Percentiles rank a stretch among this genome's conserved stretches.
These are phyloP conservation scores for Junco hyemalis DNA, from an alignment of 2,113 vertebrate species.

Conservation along the genomic window DNA sequence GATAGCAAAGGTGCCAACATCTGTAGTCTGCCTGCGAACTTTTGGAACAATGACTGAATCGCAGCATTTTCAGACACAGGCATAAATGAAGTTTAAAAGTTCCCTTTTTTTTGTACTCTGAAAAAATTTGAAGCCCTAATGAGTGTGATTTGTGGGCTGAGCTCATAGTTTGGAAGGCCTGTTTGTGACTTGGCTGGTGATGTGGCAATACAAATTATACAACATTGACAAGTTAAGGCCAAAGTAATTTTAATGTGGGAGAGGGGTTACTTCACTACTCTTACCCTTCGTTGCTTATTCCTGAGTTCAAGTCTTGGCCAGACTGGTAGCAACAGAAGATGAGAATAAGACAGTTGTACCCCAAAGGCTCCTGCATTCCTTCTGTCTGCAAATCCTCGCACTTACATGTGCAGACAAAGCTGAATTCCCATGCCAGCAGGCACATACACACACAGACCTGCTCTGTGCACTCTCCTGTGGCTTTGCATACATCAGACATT, in stretches of 20 bases:
- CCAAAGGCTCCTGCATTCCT: slow-evolving; percentile 37
- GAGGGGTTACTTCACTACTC: not conserved
- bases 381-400: not conserved
- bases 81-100: not conserved
- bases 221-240: not conserved
- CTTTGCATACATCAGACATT: not conserved
- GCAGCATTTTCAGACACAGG: not conserved
- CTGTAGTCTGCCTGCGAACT: slow-evolving; percentile 24
- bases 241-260: not conserved
- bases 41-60: not conserved
- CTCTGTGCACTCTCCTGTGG: not conserved
- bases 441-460: not conserved
- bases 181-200: slow-evolving; percentile 6
- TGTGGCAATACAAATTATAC: not conserved
- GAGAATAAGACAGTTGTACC: slow-evolving; percentile 8
- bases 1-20: not conserved
- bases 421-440: not conserved
- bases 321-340: not conserved
- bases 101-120: not conserved
- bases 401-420: not conserved
- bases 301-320: slow-evolving; percentile 26
- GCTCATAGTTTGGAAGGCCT: slow-evolving; percentile 40
- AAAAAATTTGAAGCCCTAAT: not conserved
- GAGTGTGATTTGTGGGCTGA: slow-evolving; percentile 44
- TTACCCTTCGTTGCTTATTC: not conserved